phyloP scores from a whole-genome alignment of 2,797 vertebrate genomes.

The Caiman crocodilus region DNA sequence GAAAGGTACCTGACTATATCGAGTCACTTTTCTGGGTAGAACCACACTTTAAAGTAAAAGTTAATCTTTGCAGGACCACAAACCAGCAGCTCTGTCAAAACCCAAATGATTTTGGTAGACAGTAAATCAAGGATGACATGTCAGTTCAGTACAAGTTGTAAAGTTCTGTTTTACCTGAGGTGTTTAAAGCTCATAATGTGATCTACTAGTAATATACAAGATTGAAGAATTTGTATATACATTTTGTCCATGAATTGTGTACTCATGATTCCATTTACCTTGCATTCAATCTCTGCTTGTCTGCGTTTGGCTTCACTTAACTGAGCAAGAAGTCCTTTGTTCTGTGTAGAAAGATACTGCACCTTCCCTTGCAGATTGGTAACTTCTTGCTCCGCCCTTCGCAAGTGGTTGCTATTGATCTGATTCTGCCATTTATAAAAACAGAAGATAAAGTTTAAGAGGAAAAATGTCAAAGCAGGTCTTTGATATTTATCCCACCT shows the following conservation, averaged over 20 bases:
- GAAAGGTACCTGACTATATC: background rate
- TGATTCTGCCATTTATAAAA: conserved; percentile 88
- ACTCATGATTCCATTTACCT: conserved; percentile 81
- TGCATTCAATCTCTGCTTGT: conserved; percentile 96
- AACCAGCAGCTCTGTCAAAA: conserved; percentile 39
- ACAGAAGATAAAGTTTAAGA: conserved; percentile 22
- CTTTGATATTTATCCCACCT: background rate
- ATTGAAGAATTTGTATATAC: background rate
- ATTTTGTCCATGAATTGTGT: background rate
- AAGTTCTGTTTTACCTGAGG: background rate
- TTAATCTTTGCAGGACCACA: background rate
- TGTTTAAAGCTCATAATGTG: background rate
- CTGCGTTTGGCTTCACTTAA: conserved; percentile 91
- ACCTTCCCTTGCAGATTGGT: conserved; percentile 85
- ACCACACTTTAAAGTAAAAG: background rate
- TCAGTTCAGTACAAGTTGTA: background rate
- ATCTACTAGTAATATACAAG: background rate
- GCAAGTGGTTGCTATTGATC: conserved; percentile 94
- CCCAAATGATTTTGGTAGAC: background rate
- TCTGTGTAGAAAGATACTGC: conserved; percentile 89
- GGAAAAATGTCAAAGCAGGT: conserved; percentile 6
- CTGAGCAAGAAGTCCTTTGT: conserved; percentile 90
- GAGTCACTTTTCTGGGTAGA: background rate
- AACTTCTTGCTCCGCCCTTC: conserved; percentile 91
- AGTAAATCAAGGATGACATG: background rate